Evolutionary conservation across 2,888 invertebrate species (phyloP).

Genomic region (Drosophila prolongata): DNA sequence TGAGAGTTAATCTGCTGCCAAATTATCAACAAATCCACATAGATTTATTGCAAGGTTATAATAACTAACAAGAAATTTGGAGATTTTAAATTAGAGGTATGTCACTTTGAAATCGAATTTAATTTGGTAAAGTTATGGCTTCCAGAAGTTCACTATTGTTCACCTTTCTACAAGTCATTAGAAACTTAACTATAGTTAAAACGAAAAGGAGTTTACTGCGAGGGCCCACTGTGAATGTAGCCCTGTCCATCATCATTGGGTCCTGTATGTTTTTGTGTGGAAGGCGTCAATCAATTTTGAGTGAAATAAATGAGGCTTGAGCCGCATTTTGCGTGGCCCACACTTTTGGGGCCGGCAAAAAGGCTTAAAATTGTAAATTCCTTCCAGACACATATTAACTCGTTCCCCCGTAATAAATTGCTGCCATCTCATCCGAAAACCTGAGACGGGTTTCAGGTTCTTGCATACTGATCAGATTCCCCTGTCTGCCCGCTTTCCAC

Average conservation of each 20-base stretch:
- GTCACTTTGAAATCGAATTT: too few relatives aligned
- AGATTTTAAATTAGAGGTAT: too few relatives aligned
- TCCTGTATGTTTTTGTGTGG: slow-evolving; percentile 3
- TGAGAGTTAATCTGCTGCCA: too few relatives aligned
- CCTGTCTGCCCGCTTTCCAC: background rate
- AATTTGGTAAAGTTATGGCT: too few relatives aligned
- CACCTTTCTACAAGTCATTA: too few relatives aligned
- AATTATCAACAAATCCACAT: too few relatives aligned
- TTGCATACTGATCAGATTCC: background rate
- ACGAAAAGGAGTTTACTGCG: too few relatives aligned
- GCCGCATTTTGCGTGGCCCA: slow-evolving; percentile 38
- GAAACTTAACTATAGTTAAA: too few relatives aligned
- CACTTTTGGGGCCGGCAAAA: slow-evolving; percentile 31
- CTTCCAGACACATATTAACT: slow-evolving; percentile 10
- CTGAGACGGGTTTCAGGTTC: slow-evolving; percentile 1
- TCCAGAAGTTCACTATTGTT: too few relatives aligned
- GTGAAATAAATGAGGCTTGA: slow-evolving; percentile 74
- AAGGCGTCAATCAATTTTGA: slow-evolving; percentile 71
- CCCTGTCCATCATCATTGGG: slow-evolving; percentile 19
- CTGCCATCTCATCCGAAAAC: slow-evolving; percentile 23
- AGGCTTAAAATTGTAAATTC: slow-evolving; percentile 58
- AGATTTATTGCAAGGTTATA: too few relatives aligned
- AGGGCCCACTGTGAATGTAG: slow-evolving; percentile 3
- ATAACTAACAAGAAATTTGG: too few relatives aligned
- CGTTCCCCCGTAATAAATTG: slow-evolving; percentile 48